These are phyloP conservation scores for Phanerotoma sp. DNA, from an alignment of 2,888 invertebrate species.

Conservation along the genomic window DNA sequence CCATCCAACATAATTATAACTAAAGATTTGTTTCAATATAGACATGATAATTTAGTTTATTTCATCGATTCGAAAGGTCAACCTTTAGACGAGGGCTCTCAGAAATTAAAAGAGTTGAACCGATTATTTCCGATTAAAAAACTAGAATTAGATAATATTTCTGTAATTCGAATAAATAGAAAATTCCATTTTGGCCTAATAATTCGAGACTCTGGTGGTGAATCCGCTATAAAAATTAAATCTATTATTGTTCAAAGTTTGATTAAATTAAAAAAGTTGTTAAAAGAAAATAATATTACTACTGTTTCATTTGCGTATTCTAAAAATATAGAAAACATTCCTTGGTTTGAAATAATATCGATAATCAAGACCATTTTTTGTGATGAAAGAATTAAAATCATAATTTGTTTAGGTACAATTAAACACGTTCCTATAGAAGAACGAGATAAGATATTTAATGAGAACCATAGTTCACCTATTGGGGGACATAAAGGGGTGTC, in stretches of 20 bases:
- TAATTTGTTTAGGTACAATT: conserved; percentile 2
- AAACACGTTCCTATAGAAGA: not conserved
- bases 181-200: not conserved
- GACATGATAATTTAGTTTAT: conserved; percentile 13
- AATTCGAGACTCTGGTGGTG: not conserved
- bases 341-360: not conserved
- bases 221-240: not conserved
- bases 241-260: not conserved
- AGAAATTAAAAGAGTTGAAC: not conserved
- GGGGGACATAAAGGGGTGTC: conserved; percentile 19
- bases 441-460: not conserved
- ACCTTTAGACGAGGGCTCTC: not conserved
- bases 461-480: not conserved
- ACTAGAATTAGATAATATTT: not conserved
- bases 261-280: not conserved
- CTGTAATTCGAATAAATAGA: not conserved
- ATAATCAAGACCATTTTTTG: not conserved
- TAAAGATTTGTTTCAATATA: conserved; percentile 7
- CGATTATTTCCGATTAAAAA: not conserved
- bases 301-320: not conserved
- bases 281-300: not conserved
- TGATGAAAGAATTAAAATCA: not conserved
- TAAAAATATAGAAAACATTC: not conserved
- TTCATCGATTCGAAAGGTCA: not conserved
- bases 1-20: not conserved